phyloP scores from a whole-genome alignment of 2,888 invertebrate genomes.

The Exocentrus adspersus region DNA sequence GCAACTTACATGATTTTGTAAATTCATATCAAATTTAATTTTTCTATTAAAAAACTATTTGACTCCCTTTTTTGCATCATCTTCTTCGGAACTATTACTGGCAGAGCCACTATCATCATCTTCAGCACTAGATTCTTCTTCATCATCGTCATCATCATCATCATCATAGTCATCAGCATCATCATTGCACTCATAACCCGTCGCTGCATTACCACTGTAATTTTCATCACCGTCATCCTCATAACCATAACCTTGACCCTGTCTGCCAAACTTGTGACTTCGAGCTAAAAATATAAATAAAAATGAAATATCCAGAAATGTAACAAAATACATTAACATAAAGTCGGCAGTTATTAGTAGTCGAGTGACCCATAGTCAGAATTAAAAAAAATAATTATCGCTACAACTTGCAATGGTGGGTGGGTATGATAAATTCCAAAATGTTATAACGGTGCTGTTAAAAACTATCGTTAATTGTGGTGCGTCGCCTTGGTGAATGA shows the following conservation, averaged over 20 bases:
- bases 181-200: conserved; percentile 63
- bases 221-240: conserved; percentile 69
- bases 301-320: background rate
- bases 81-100: conserved; percentile 54
- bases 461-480: too few species aligned
- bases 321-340: background rate
- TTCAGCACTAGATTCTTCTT: conserved; percentile 62
- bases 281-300: conserved; percentile 69
- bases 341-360: too few species aligned
- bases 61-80: conserved; percentile 47
- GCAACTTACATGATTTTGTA: too few species aligned
- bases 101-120: conserved; percentile 64
- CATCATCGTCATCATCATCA: conserved; percentile 58
- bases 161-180: conserved; percentile 64
- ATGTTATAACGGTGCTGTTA: too few species aligned
- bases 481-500: too few species aligned
- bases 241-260: conserved; percentile 69
- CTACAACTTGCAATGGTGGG: too few species aligned
- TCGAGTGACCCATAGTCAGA: too few species aligned
- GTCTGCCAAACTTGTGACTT: conserved; percentile 89
- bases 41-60: conserved; percentile 2
- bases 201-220: conserved; percentile 58
- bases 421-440: too few species aligned
- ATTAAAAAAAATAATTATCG: too few species aligned
- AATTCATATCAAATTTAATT: too few species aligned